These are phyloP conservation scores for Recurvirostra avosetta DNA, from an alignment of 2,113 vertebrate species.

Conservation along the genomic window DNA sequence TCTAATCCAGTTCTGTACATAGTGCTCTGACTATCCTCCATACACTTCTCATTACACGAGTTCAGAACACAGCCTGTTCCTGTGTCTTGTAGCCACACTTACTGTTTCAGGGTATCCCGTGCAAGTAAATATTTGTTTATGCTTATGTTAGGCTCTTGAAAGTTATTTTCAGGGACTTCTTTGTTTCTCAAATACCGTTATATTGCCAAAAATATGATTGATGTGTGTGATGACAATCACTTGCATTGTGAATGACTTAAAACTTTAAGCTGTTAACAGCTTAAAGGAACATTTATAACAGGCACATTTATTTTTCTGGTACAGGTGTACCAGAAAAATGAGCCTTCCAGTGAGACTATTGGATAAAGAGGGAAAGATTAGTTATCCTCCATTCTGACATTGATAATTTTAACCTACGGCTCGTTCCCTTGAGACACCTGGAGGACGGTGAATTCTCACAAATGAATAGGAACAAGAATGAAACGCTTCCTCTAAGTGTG, in stretches of 20 bases:
- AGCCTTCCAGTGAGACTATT: neutral
- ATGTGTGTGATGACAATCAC: rapidly evolving
- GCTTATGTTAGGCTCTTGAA: neutral
- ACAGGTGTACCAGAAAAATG: neutral
- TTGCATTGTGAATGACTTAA: neutral
- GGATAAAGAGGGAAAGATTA: neutral
- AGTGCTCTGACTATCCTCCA: neutral
- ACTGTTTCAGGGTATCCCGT: neutral
- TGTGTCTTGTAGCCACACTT: neutral
- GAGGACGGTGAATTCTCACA: neutral
- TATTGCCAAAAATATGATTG: neutral
- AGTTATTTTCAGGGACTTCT: neutral
- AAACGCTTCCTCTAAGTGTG: neutral
- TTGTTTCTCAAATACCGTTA: neutral
- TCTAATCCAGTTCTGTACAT: rapidly evolving
- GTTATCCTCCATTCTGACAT: neutral
- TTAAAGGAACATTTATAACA: neutral
- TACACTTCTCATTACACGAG: rapidly evolving
- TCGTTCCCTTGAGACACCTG: neutral
- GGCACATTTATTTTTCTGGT: neutral
- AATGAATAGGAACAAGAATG: neutral
- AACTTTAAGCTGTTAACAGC: neutral
- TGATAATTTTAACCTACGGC: neutral
- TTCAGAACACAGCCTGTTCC: neutral
- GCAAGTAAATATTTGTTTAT: neutral